Evolutionary conservation across 1,140 invertebrate genomes (phyloP), one percentile per base, ranked within the genome.

Genomic region (Scaptomyza montana): DNA sequence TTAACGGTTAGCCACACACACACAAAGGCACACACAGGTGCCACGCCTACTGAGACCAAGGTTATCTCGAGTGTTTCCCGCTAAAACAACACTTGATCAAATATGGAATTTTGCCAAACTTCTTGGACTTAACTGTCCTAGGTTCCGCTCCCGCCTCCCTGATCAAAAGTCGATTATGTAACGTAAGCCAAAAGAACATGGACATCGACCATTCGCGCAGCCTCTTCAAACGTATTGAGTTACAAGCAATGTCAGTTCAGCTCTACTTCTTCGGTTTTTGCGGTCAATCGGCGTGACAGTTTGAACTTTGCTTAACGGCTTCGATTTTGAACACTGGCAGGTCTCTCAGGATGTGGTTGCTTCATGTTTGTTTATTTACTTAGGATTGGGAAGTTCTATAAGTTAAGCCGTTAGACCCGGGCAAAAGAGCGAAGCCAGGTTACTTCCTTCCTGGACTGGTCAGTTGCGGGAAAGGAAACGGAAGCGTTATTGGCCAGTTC

Each of bases 221-320:
- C 43, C 68, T 77, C 78, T 82, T 82, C 84, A 87, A 79, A 72
- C 54, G 62, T 82, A 87, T 87, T 89, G 82, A 57, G 74, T 87
- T 87, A 69, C 80, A 59, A 49, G 60, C 56, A 39, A 62, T 84
- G 75, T 89, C 75, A 89, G 59, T 74, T 71, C 59, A 47, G 66
- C 45, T 84, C 56, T 45, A 46, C 43, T 49, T 57, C 66, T 68
- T 70, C 41, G 51, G 63, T 61, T 56, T 61, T 61, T 87, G 84
- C 73, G 84, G 84, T 87, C 84, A 89, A 80, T 74, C 72, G 63
- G 47, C 72, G 59, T 71, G 47, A 61, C 74, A 54, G 39, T 49
- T 59, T 41, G 69, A 89, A 79, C 85, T 89, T 89, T 84, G 77
- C 79, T 87, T 89, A 89, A 89, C 84, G 84, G 84, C 60, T 33